A percentile compares a stretch with the other conserved stretches of the same genome.
These are phyloP conservation scores for Drosophila acutilabella DNA, from an alignment of 2,888 invertebrate genomes.

Conservation along the genomic window DNA sequence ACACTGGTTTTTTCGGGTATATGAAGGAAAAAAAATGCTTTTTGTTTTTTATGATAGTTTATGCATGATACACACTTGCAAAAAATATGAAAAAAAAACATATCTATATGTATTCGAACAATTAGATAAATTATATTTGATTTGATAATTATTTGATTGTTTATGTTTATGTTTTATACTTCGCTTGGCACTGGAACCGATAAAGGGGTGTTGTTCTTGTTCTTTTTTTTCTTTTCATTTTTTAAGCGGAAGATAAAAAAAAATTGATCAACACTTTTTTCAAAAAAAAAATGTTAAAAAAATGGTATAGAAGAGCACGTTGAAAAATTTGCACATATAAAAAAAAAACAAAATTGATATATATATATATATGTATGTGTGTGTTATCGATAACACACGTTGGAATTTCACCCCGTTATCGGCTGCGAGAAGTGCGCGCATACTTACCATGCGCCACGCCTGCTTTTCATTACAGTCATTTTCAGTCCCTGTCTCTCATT, in stretches of 20 bases:
- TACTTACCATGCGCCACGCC: constrained; percentile 82
- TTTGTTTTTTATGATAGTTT: constrained; percentile 32
- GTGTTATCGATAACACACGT: constrained; percentile 39
- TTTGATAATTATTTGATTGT: constrained; percentile 12
- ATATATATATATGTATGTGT: constrained; percentile 14
- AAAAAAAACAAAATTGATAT: constrained; percentile 61
- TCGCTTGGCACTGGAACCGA: constrained; percentile 64
- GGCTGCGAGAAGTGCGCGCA: constrained; percentile 74
- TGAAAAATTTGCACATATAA: constrained; percentile 58
- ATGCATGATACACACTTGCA: constrained; percentile 59
- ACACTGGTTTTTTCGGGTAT: constrained; percentile 30
- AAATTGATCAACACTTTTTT: constrained; percentile 21
- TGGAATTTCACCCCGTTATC: constrained; percentile 71
- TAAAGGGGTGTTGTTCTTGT: constrained; percentile 62
- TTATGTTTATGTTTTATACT: constrained; percentile 27
- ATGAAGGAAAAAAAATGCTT: constrained; percentile 14
- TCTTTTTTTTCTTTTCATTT: constrained; percentile 6
- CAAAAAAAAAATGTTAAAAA: constrained; percentile 39
- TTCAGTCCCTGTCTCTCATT: constrained; percentile 32
- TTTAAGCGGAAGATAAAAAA: constrained; percentile 21
- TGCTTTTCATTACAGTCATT: constrained; percentile 39
- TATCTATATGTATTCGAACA: constrained; percentile 15
- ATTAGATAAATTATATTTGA: constrained; percentile 5
- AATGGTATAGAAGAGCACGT: constrained; percentile 16
- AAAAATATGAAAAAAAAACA: constrained; percentile 58